A percentile compares a stretch with the other conserved stretches of the same genome.
Evolutionary conservation across 2,888 invertebrate species (phyloP).

Genomic region (Clostera curtula): DNA sequence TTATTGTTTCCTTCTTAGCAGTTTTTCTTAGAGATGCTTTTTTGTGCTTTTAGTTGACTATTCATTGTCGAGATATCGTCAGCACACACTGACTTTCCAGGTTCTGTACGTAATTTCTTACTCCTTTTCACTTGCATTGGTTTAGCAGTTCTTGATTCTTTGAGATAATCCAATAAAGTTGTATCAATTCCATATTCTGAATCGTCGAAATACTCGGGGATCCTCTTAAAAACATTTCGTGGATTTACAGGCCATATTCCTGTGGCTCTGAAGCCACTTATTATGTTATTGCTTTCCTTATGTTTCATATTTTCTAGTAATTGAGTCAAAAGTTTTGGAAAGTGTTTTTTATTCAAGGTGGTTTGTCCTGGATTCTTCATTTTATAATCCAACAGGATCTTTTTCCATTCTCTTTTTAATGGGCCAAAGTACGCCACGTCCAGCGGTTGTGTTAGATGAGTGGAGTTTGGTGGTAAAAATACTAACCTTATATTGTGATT

Average conservation of each 20-base stretch:
- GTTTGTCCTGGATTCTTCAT: constrained; percentile 3
- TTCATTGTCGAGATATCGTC: not conserved
- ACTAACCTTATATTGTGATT: constrained; percentile 7
- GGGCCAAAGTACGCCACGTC: constrained; percentile 5
- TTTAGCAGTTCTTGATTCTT: constrained; percentile 4
- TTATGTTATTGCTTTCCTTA: constrained; percentile 6
- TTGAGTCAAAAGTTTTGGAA: constrained; percentile 5
- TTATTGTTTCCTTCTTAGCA: no score
- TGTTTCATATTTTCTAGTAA: constrained; percentile 3
- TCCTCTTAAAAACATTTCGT: constrained; percentile 5
- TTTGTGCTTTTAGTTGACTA: no score
- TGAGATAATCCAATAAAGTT: constrained; percentile 3
- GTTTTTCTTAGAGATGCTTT: no score
- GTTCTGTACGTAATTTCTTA: constrained; percentile 1
- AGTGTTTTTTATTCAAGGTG: constrained; percentile 4
- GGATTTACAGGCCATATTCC: constrained; percentile 8
- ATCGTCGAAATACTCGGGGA: constrained; percentile 2
- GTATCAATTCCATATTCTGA: constrained; percentile 2
- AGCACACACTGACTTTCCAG: constrained; percentile 1
- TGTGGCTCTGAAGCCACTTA: constrained; percentile 8
- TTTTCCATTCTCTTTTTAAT: constrained; percentile 3
- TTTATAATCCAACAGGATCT: constrained; percentile 1
- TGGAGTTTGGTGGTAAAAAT: constrained; percentile 8
- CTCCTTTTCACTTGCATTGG: constrained; percentile 3
- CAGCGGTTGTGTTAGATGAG: constrained; percentile 6